A percentile compares a stretch with the other conserved stretches of the same genome.
These are phyloP conservation scores for Drosophila subpulchrella DNA, from an alignment of 1,140 invertebrate genomes.

Conservation along the genomic window DNA sequence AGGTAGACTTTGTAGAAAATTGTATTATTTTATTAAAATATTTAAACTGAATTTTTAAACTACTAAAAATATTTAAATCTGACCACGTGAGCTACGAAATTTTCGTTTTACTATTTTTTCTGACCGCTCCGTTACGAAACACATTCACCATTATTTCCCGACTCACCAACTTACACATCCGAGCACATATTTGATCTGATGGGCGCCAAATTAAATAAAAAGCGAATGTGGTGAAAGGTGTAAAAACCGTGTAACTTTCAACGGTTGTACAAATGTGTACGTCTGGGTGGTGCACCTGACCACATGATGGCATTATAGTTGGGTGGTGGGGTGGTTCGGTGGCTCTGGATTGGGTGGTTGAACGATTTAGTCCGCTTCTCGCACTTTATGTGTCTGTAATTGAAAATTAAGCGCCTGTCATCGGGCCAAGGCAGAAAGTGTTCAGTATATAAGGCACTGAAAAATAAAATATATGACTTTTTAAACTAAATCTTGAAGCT, in stretches of 20 bases:
- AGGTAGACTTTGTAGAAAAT: not conserved
- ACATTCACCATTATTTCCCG: not conserved
- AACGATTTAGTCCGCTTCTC: slow-evolving; percentile 38
- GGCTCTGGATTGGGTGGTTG: slow-evolving; percentile 19
- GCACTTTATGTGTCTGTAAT: slow-evolving; percentile 71
- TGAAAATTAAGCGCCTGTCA: slow-evolving; percentile 76
- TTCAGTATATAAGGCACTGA: not conserved
- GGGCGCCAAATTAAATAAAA: slow-evolving; percentile 62
- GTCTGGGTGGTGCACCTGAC: slow-evolving; percentile 32
- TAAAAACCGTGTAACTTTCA: slow-evolving; percentile 39
- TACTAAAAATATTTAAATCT: too few species aligned
- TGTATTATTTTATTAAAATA: too few species aligned
- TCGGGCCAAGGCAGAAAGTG: slow-evolving; percentile 31
- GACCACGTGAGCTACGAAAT: not conserved
- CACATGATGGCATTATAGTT: slow-evolving; percentile 61
- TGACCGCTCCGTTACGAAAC: not conserved
- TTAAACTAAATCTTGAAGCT: too few species aligned
- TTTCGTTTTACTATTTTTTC: not conserved
- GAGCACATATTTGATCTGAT: slow-evolving; percentile 53
- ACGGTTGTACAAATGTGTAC: slow-evolving; percentile 14
- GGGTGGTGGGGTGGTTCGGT: slow-evolving; percentile 2
- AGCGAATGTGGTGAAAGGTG: slow-evolving; percentile 44
- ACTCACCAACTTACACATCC: slow-evolving; percentile 14
- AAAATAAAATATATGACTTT: not conserved
- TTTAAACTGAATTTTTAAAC: too few species aligned